These are phyloP conservation scores for Didymodactylos carnosus DNA, from an alignment of 2,888 invertebrate genomes.

Conservation along the genomic window DNA sequence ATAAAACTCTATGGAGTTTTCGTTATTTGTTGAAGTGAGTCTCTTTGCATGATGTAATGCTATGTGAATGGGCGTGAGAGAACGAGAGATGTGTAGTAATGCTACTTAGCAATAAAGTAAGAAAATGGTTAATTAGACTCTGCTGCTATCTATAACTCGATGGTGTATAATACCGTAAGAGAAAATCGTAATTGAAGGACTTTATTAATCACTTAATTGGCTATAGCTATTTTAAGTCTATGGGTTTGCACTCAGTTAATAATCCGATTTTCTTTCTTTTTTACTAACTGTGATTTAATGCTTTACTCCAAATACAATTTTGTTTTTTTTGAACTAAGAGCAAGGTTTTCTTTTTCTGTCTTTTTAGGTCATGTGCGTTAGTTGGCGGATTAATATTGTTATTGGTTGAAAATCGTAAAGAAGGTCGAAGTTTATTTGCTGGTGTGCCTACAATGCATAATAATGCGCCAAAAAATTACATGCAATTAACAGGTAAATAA, in stretches of 20 bases:
- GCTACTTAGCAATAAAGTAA: neutral
- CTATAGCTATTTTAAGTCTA: too few relatives aligned
- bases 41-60: too few relatives aligned
- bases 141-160: too few relatives aligned
- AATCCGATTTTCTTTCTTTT: too few relatives aligned
- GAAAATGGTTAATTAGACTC: neutral
- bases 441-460: slow-evolving; percentile 53
- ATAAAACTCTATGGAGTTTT: neutral
- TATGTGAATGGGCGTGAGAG: too few relatives aligned
- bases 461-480: slow-evolving; percentile 67
- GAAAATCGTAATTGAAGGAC: too few relatives aligned
- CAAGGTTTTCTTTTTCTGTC: slow-evolving; percentile 19
- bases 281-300: too few relatives aligned
- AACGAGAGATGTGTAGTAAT: too few relatives aligned
- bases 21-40: neutral
- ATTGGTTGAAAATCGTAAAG: slow-evolving; percentile 78
- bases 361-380: slow-evolving; percentile 62
- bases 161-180: too few relatives aligned
- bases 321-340: neutral
- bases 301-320: neutral
- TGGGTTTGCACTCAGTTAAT: too few relatives aligned
- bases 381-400: slow-evolving; percentile 88
- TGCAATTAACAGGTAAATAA: slow-evolving; percentile 88
- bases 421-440: slow-evolving; percentile 80
- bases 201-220: too few relatives aligned